Evolutionary conservation across 2,113 vertebrate genomes (phyloP), one percentile per base, ranked within the genome.

Genomic region (Leiothrix lutea): DNA sequence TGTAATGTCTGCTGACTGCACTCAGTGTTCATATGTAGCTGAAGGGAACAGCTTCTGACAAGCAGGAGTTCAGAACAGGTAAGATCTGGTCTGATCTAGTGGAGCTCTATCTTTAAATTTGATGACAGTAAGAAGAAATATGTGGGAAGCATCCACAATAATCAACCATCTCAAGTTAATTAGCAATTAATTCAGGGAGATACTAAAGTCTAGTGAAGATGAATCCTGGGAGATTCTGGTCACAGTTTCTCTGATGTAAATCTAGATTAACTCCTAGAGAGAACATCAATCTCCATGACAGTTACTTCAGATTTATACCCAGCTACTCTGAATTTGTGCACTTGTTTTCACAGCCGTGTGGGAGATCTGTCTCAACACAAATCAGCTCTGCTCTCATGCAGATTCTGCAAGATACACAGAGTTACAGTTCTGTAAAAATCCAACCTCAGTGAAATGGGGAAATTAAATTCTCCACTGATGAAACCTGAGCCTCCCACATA

Each of bases 331-430:
- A 93, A 96, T 97, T 93, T 74, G 90, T 92, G 85, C 94, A 66
- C 51, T 94, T 94, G 93, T 97, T 93, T 96, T 95, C 90, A 94
- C 67, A 95, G 87, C 40, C 21, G 15, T 88, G 93, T 94, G 94
- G 94, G 93, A 96, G 92, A 97, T 73, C 88, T 93, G 95, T 95
- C 95, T 97, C 96, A 96, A 95, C 74, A 96, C 38, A 95, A 90
- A 92, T 96, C 94, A 95, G 94, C 42, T 85, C 62, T n/a, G 58
- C 87, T 95, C 81, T 94, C 93, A 92, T 88, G 79, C 53, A 95
- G 87, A 92, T 89, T 82, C 66, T 61, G 42, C 70, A 92, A 95
- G 91, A 88, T 90, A 91, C 80, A 94, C 26, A 87, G 62, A 95
- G 94, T 56, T 92, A 96, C 24, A 82, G 71, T 77, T 53, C 74